These are phyloP conservation scores for Limosa lapponica DNA, from an alignment of 2,797 vertebrate genomes.

Conservation along the genomic window DNA sequence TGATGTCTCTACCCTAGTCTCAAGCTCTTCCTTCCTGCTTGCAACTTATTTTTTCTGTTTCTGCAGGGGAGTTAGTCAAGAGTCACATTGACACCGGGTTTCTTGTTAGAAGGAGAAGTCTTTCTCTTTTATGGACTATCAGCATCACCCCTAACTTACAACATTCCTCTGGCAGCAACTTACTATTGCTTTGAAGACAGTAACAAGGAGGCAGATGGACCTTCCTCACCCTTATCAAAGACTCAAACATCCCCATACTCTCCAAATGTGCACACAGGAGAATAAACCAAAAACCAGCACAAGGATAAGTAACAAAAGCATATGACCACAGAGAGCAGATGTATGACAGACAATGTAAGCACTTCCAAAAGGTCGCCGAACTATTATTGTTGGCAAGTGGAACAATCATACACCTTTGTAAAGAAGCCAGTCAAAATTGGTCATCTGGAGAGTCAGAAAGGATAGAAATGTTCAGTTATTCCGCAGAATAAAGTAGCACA, in stretches of 20 bases:
- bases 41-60: neutral
- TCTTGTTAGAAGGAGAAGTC: neutral
- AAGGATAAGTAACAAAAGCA: neutral
- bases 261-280: neutral
- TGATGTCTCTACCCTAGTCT: neutral
- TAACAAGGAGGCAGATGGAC: neutral
- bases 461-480: neutral
- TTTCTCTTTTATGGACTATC: neutral
- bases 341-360: too few relatives aligned
- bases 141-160: neutral
- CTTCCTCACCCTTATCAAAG: neutral
- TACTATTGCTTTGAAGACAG: neutral
- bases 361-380: neutral
- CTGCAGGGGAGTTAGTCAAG: neutral
- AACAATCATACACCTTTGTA: neutral
- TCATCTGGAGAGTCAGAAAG: neutral
- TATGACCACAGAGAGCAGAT: neutral
- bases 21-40: neutral
- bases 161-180: neutral
- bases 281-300: neutral
- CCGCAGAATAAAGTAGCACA: neutral
- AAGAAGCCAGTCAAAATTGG: neutral
- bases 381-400: neutral
- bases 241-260: neutral
- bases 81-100: neutral